Evolutionary conservation across 2,113 vertebrate genomes (phyloP), one percentile per base, ranked within the genome.

Genomic region (Catagonus wagneri): DNA sequence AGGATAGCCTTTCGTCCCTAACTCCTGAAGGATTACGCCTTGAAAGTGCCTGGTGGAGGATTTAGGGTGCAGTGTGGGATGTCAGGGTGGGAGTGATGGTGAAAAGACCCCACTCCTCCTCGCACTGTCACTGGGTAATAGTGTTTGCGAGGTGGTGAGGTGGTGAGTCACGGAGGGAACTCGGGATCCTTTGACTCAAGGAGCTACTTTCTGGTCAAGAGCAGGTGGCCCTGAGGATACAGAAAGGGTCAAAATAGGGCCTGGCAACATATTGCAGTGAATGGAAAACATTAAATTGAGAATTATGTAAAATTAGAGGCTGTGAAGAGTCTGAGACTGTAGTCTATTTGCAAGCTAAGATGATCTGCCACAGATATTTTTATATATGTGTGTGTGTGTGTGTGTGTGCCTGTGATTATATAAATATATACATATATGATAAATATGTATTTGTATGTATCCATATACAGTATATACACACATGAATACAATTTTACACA

Each of bases 251-350:
- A 27, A 17, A 16, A 14, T 9, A 3, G 6, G 9, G 12, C 81
- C 14, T 79, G 68, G 10, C 16, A 69, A 58, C 36, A 89, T 20
- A 54, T 2, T 29, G 2, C 10, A n/a, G 27, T 44, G 25, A 54
- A 22, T 66, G 36, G 25, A 89, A 93, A 78, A 61, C 11, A 15
- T 20, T 75, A 44, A 44, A 8, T n/a, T 87, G 72, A 91, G 52
- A 91, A 65, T 89, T 78, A 75, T 17, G 29, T 68, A 39, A 92
- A 44, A 16, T 75, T 39, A 83, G 76, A 89, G 72, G 52, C 74
- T 75, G 4, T 71, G 72, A 68, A 52, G 16, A 32, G 13, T 88
- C 17, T 44, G 23, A 87, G 81, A 34, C 54, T 63, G 0, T 25
- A 89, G 15, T 8, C 63, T 90, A 19, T 19, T 81, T 93, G 32